Evolutionary conservation across 1,140 invertebrate genomes (phyloP).

Genomic region (Saxidomus purpurata): DNA sequence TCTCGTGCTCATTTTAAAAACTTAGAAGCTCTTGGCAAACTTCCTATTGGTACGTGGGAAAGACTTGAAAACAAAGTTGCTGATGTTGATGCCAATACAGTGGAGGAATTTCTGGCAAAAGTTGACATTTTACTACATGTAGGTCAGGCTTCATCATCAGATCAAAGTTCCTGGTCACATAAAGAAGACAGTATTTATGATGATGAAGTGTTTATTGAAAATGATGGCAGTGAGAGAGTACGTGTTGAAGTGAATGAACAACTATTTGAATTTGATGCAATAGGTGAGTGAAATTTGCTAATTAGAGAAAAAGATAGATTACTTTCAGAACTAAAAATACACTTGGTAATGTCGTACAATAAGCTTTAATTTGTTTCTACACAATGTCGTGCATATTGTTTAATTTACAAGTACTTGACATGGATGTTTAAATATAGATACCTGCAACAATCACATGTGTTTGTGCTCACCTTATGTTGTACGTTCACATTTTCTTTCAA

Average conservation of each 20-base stretch:
- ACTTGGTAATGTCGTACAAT: too few species aligned
- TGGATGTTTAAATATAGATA: too few species aligned
- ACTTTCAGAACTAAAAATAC: too few species aligned
- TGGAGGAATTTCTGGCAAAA: slow-evolving; percentile 95
- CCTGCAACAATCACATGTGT: too few species aligned
- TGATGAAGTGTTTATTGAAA: slow-evolving; percentile 20
- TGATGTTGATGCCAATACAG: slow-evolving; percentile 95
- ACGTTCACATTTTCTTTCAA: too few species aligned
- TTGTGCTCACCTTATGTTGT: too few species aligned
- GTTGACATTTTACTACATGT: neutral
- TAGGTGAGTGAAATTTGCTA: slow-evolving; percentile 10
- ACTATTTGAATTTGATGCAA: slow-evolving; percentile 66
- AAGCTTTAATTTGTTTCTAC: too few species aligned
- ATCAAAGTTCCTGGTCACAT: neutral
- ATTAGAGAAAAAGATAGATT: too few species aligned
- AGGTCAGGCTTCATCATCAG: neutral
- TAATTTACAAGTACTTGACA: too few species aligned
- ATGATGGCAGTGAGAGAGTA: slow-evolving; percentile 66
- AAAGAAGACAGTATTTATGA: neutral
- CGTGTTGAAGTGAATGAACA: slow-evolving; percentile 75
- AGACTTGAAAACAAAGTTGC: slow-evolving; percentile 95
- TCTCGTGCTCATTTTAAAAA: slow-evolving; percentile 99
- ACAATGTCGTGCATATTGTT: too few species aligned
- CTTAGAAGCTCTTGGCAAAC: slow-evolving; percentile 96
- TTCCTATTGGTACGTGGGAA: slow-evolving; percentile 98